Evolutionary conservation across 2,888 invertebrate genomes (phyloP), one percentile per base, ranked within the genome.

Genomic region (Cotesia congregata): DNA sequence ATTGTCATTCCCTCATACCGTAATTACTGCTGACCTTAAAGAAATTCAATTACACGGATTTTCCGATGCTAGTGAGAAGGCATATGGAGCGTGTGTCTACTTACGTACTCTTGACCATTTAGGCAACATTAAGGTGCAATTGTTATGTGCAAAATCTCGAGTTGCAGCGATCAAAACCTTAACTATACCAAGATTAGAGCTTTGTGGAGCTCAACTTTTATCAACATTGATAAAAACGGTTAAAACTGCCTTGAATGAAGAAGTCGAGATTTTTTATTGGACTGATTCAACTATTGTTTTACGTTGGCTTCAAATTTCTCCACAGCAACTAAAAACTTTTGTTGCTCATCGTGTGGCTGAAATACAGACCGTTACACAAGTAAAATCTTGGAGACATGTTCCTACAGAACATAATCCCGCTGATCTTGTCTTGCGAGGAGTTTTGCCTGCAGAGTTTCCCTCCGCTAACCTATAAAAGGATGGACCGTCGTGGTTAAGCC

Each of bases 121-220:
- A 7, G 61, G 65, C 9, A 39, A 38, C 20, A n/a, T 68, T 1
- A 38, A 70, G 7, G 39, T 74, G 0, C 30, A 20, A 50, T 50
- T 79, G 9, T 15, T 82, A 4, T 80, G 79, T 60, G 72, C 80
- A 0, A 79, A 80, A 59, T 81, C 77, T 0, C 64, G 79, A 38
- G 79, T 81, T 0, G 79, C 78, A 12, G 80, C 81, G 0, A 6
- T 81, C 9, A 80, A 82, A 64, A 72, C 67, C 1, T 39, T 78
- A 0, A 68, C 79, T 0, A 72, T 82, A 6, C 80, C 82, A 38
- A 60, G 79, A 5, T 30, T 80, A 1, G 80, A 82, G 62, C 67
- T 81, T 15, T 81, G 80, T n/a, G 77, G 77, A 6, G 77, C 78
- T 9, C 69, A 75, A 6, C 65, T 80, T 12, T 60, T 80, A 6